Conservation (phyloP, 2,113 vertebrate genomes). For the Larimichthys crocea region DNA sequence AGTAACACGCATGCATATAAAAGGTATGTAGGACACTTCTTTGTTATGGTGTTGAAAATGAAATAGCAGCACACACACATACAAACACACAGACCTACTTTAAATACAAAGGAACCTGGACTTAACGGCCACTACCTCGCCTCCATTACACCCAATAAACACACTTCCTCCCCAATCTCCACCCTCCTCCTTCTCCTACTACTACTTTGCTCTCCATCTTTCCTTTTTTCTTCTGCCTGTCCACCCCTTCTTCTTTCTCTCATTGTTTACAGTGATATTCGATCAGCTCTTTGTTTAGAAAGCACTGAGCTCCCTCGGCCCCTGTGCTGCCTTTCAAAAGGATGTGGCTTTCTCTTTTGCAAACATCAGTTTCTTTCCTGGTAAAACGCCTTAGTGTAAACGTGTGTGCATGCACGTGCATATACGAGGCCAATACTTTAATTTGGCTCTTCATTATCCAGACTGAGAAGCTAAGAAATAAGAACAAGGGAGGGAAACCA, state of each 20-base stretch:
- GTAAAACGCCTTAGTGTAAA: neutral
- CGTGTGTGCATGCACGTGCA: neutral
- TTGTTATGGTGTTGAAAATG: constrained; percentile 1
- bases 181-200: neutral
- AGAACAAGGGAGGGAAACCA: neutral
- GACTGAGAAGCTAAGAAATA: constrained; percentile 28
- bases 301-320: constrained; percentile 24
- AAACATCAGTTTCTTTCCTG: constrained; percentile 44
- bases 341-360: constrained; percentile 47
- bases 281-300: constrained; percentile 54
- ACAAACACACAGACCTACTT: constrained; percentile 15
- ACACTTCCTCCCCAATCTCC: neutral
- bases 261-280: constrained; percentile 37
- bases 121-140: neutral
- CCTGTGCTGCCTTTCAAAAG: constrained; percentile 31
- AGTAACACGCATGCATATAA: neutral
- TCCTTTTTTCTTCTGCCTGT: neutral
- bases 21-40: constrained; percentile 20
- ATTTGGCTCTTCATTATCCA: constrained; percentile 19
- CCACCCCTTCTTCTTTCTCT: neutral
- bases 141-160: constrained; percentile 3
- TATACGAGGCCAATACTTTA: neutral
- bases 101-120: constrained; percentile 33
- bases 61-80: constrained; percentile 11
- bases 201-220: neutral